Conservation (phyloP, 92 coral and sea anemone species). For the Actinernus sp. region DNA sequence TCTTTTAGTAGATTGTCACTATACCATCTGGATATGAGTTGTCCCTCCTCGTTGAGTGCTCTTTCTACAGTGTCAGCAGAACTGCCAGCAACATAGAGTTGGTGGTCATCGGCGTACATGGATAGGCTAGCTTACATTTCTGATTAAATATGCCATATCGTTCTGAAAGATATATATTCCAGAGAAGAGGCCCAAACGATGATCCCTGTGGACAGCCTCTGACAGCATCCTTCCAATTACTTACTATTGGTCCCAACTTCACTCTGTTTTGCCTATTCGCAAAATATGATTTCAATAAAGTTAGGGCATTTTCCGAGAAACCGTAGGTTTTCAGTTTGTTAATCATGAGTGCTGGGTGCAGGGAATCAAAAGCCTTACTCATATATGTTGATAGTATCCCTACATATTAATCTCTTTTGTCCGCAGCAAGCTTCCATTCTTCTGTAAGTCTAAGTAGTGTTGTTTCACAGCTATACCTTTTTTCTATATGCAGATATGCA, state of each 20-base stretch:
- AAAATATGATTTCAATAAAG: constrained; percentile 49
- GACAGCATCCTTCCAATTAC: constrained; percentile 32
- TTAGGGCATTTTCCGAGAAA: constrained; percentile 31
- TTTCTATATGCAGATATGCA: constrained; percentile 54
- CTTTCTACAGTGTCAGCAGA: neutral
- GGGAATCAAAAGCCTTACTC: constrained; percentile 51
- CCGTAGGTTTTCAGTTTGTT: constrained; percentile 44
- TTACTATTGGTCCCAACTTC: constrained; percentile 1
- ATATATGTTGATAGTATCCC: constrained; percentile 49
- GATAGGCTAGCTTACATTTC: constrained; percentile 2
- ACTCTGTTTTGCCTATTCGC: constrained; percentile 37
- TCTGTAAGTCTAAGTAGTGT: constrained; percentile 42
- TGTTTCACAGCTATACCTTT: constrained; percentile 61
- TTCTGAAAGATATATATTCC: constrained; percentile 33
- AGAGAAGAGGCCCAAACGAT: constrained; percentile 52
- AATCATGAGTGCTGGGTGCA: constrained; percentile 50
- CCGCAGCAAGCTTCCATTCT: constrained; percentile 61
- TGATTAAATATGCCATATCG: neutral
- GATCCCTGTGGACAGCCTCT: constrained; percentile 59
- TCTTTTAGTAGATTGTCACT: constrained; percentile 27
- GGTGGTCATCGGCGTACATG: constrained; percentile 2
- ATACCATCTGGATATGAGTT: constrained; percentile 39
- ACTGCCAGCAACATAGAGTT: constrained; percentile 1
- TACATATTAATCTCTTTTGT: too few species aligned
- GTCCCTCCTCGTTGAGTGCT: constrained; percentile 11